Base-by-base conservation (phyloP, 2,113 vertebrate genomes). In the Coreoperca whiteheadi region DNA sequence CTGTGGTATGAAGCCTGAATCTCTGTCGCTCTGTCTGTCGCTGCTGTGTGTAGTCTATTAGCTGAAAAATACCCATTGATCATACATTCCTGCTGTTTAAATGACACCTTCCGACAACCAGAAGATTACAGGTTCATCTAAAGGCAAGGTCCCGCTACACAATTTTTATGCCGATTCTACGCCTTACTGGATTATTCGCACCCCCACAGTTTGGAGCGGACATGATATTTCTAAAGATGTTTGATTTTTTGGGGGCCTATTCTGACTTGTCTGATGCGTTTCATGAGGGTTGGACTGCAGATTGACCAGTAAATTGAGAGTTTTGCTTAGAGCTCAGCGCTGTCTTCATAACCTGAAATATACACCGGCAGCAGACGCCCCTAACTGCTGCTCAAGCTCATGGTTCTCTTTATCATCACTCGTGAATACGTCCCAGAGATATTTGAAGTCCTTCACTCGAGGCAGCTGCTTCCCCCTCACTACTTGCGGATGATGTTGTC, bases 331-430 rank as follows among this genome's bases (percentile, higher is more conserved):
- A 66, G 68, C 77, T 59, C 28, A 73, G 54, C 78, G 64, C 28
- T 23, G 63, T 25, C 37, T 51, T 87, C 53, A 37, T 14, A 54
- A 41, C 39, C 16, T 30, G 59, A 76, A 30, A 64, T 57, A 54
- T n/a, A 76, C n/a, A 3, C 32, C 41, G 23, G 25, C 71, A 67
- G 54, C 63, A 70, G 67, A 68, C 4, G 53, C 28, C 21, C 16
- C 51, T 8, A 63, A 56, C 41, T 23, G 39, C 78, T 53, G 28
- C 74, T 86, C 64, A 63, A 34, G 72, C 43, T 74, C 60, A 43
- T 12, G 20, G n/a, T 50, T 68, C 53, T 85, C 70, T 84, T 85
- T 67, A 76, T 83, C 53, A 32, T 82, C 50, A 46, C 53, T 67
- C 28, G 53, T 70, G 84, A 60, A 80, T 69, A 63, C 70, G 59